Conservation (phyloP, 2,113 vertebrate species). For the Dinomys branickii region DNA sequence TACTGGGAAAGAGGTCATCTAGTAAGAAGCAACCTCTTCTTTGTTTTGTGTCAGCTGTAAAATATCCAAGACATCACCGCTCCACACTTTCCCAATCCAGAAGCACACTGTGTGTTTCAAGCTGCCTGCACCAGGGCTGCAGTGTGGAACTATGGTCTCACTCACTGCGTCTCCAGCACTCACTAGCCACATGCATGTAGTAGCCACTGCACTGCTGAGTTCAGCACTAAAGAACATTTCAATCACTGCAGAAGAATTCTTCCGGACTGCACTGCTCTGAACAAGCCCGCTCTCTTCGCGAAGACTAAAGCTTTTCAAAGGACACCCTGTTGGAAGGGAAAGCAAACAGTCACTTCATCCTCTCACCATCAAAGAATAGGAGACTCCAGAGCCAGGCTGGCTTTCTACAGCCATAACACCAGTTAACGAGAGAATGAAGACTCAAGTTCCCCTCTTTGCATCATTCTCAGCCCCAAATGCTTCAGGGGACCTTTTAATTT, state of each 20-base stretch:
- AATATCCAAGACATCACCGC: not conserved
- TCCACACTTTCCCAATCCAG: not conserved
- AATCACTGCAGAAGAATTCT: not conserved
- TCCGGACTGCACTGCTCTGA: not conserved
- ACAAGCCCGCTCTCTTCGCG: not conserved
- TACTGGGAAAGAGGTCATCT: not conserved
- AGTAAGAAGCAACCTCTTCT: not conserved
- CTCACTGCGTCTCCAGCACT: not conserved
- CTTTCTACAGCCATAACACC: not conserved
- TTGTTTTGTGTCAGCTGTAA: not conserved
- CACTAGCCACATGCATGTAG: no score
- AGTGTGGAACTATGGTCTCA: not conserved
- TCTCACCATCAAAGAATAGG: not conserved
- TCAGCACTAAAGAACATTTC: not conserved
- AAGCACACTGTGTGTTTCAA: not conserved
- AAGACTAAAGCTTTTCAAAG: not conserved
- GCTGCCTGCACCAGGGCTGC: not conserved
- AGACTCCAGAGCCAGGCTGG: not conserved
- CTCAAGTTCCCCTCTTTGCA: not conserved
- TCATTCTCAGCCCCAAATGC: not conserved
- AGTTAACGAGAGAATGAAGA: not conserved
- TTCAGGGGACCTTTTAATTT: not conserved
- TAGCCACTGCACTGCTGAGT: not conserved
- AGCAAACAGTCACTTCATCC: not conserved
- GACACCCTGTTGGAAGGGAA: not conserved